Percentiles rank a stretch among this genome's conserved stretches.
Evolutionary conservation across 1,140 invertebrate genomes (phyloP).

Genomic region (Drosophila teissieri): DNA sequence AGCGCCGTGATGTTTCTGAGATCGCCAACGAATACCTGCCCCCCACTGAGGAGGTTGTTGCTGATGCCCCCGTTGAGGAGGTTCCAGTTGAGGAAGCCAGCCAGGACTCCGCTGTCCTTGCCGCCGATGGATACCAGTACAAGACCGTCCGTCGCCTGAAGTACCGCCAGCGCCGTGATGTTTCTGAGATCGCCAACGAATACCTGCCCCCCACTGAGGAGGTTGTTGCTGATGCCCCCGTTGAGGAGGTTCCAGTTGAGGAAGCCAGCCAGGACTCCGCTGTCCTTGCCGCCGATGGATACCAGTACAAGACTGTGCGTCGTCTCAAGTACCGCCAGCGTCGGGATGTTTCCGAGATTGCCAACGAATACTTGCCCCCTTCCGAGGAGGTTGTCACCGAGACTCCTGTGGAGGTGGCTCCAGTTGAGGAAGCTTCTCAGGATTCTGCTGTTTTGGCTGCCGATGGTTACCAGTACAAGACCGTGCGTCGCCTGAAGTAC

Average conservation of each 20-base stretch:
- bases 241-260: conserved; percentile 29
- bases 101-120: conserved; percentile 54
- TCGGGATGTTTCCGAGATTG: conserved; percentile 63
- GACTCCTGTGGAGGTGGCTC: conserved; percentile 11
- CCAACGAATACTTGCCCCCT: conserved; percentile 58
- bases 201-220: conserved; percentile 63
- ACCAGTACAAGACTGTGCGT: conserved; percentile 69
- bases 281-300: conserved; percentile 56
- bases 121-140: conserved; percentile 59
- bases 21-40: conserved; percentile 56
- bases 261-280: conserved; percentile 49
- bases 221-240: conserved; percentile 20
- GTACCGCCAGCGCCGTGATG: conserved; percentile 63
- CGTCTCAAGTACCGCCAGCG: conserved; percentile 61
- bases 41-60: conserved; percentile 31
- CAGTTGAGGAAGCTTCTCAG: conserved; percentile 29
- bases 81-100: conserved; percentile 14
- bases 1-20: conserved; percentile 48
- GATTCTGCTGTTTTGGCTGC: conserved; percentile 47
- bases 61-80: conserved; percentile 14
- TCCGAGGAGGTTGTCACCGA: conserved; percentile 38
- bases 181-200: conserved; percentile 55
- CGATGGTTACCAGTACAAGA: conserved; percentile 68
- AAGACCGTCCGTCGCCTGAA: conserved; percentile 64
- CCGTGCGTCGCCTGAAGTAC: conserved; percentile 58